Percentiles rank a stretch among this genome's conserved stretches.
Evolutionary conservation across 1,140 invertebrate genomes (phyloP).

Genomic region (Antheraea mylitta): DNA sequence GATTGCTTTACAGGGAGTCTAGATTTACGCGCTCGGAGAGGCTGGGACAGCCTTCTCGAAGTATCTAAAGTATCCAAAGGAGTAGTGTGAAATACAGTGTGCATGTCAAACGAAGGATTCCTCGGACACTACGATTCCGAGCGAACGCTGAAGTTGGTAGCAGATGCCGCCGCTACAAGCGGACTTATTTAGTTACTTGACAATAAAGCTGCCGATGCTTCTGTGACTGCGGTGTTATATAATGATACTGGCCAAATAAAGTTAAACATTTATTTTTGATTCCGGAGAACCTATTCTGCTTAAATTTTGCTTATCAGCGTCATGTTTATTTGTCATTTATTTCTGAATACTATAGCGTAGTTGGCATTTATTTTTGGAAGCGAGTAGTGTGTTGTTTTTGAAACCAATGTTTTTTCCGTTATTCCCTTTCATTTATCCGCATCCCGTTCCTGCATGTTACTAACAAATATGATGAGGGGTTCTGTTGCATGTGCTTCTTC

Average conservation of each 20-base stretch:
- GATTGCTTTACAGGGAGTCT: constrained; percentile 61
- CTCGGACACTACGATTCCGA: neutral
- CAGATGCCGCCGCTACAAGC: constrained; percentile 1
- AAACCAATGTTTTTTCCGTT: constrained; percentile 77
- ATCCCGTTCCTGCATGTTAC: constrained; percentile 60
- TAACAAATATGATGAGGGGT: constrained; percentile 50
- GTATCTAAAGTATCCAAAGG: constrained; percentile 39
- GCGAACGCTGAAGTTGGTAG: neutral
- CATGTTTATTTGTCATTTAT: constrained; percentile 73
- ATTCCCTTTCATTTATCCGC: constrained; percentile 53
- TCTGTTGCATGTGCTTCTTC: constrained; percentile 65
- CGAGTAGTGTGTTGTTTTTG: constrained; percentile 68
- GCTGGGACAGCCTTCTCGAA: constrained; percentile 73
- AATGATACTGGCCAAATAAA: constrained; percentile 76
- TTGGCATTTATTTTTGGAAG: constrained; percentile 68
- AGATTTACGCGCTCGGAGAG: constrained; percentile 48
- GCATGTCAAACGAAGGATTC: constrained; percentile 34
- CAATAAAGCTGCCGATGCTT: constrained; percentile 41
- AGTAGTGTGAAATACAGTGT: constrained; percentile 47
- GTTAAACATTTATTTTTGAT: constrained; percentile 72
- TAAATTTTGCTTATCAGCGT: constrained; percentile 75
- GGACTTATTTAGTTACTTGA: neutral
- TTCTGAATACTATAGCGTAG: constrained; percentile 55
- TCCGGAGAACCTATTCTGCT: constrained; percentile 79
- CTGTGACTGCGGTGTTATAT: constrained; percentile 58